Base-by-base conservation (phyloP, 2,888 invertebrate species). In the Pristionchus mayeri region DNA sequence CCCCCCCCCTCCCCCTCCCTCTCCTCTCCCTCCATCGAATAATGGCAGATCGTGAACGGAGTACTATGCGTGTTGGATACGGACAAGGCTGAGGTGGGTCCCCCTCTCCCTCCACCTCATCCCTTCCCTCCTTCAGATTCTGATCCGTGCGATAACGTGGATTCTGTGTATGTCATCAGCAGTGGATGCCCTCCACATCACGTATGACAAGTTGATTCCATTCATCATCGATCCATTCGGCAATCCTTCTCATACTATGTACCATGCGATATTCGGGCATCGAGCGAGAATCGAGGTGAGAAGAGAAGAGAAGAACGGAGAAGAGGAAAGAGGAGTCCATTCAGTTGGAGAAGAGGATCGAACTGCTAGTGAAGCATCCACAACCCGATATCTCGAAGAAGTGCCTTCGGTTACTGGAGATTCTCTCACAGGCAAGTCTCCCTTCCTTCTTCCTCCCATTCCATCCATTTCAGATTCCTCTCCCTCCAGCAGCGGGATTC, bases 131-230 rank as follows among this genome's bases (percentile, higher is more conserved):
- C 54, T 54, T 60, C 52, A 85, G 79, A 80, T 85, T 30, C 85
- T 91, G 9, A 85, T 91, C 1, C 86, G 91, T 34, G 90, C 90
- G 6, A 85, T 91, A 24, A 91, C 91, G 0, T 91, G 90, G 91
- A 88, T 91, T 60, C 86, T 91, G 11, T 91, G 91, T 75, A 90
- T 88, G 50, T 88, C 90, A 4, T 89, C 90, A 4, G 91, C 91
- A 2, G 91, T 91, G 16, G 90, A 91, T 34, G 91, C 91, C 2
- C 85, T 91, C 6, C 84, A 87, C 78, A 86, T 91, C 34, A 89
- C 90, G 7, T 91, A 90, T 84, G 89, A 90, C 44, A 85, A 88
- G 54, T 88, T 91, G 27, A 86, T 90, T 9, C 89, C 88, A 54
- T 84, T 85, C 60, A 60, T 88, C 81, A 84, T 90, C 87, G 91